Evolutionary conservation across 2,888 invertebrate genomes (phyloP).

Genomic region (Unio delphinus): DNA sequence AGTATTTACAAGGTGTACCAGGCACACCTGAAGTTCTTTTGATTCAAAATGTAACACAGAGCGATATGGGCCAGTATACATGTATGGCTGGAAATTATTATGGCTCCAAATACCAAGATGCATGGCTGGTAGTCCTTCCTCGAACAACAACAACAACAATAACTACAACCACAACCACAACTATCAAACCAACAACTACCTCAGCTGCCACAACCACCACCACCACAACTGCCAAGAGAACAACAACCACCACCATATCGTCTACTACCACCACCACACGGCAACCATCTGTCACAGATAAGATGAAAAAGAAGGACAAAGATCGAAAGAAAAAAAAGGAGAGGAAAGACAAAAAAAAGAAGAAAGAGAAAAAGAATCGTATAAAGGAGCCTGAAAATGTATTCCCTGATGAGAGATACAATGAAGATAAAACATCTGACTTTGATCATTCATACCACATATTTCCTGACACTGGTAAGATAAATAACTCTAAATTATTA

Average conservation of each 20-base stretch:
- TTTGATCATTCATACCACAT: too few species aligned
- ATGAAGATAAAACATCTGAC: too few species aligned
- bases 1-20: conserved; percentile 41
- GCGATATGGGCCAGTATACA: conserved; percentile 53
- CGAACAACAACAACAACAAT: conserved; percentile 37
- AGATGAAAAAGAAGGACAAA: conserved; percentile 25
- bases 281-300: conserved; percentile 8
- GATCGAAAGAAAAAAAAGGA: conserved; percentile 30
- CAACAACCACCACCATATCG: conserved; percentile 9
- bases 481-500: too few species aligned
- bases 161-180: conserved; percentile 40
- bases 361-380: conserved; percentile 23
- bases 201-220: conserved; percentile 40
- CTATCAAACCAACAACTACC: conserved; percentile 38
- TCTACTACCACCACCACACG: conserved; percentile 14
- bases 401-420: too few species aligned
- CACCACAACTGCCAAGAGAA: conserved; percentile 35
- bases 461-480: too few species aligned
- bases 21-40: conserved; percentile 43
- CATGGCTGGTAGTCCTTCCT: conserved; percentile 46
- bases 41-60: conserved; percentile 33
- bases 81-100: conserved; percentile 57
- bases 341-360: conserved; percentile 30
- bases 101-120: conserved; percentile 50
- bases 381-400: not conserved